Percentiles rank a stretch among this genome's conserved stretches.
Evolutionary conservation across 2,113 vertebrate genomes (phyloP).

Genomic region (Oryzias celebensis): DNA sequence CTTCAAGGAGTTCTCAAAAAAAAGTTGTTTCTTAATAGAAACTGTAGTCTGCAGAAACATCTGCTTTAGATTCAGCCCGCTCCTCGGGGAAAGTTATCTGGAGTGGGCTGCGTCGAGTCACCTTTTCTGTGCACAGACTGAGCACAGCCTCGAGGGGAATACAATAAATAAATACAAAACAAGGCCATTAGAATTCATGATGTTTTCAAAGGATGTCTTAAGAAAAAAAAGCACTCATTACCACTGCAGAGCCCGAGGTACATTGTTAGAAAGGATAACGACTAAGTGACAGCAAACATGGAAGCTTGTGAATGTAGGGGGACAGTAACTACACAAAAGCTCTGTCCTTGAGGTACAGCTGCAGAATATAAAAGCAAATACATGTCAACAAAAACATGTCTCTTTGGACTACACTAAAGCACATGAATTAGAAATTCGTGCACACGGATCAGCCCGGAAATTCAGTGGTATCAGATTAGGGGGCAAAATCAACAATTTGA

Average conservation of each 20-base stretch:
- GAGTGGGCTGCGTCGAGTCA: constrained; percentile 39
- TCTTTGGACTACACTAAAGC: constrained; percentile 22
- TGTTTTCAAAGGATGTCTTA: constrained; percentile 36
- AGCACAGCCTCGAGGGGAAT: constrained; percentile 24
- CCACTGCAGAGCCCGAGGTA: constrained; percentile 8
- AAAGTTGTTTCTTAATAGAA: constrained; percentile 14
- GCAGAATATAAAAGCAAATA: constrained; percentile 23
- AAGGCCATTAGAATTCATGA: constrained; percentile 47
- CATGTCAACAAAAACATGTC: constrained; percentile 41
- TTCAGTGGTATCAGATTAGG: constrained; percentile 32
- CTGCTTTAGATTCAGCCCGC: constrained; percentile 41
- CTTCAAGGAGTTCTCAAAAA: constrained; percentile 19
- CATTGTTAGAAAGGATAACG: constrained; percentile 21
- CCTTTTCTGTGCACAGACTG: constrained; percentile 37
- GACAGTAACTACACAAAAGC: constrained; percentile 26
- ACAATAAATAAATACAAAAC: constrained; percentile 58
- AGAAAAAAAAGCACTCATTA: constrained; percentile 48
- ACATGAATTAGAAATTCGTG: constrained; percentile 23
- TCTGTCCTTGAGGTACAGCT: constrained; percentile 28
- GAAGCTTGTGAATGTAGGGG: constrained; percentile 19
- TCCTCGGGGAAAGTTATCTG: constrained; percentile 34
- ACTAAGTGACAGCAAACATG: constrained; percentile 36
- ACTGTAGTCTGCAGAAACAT: constrained; percentile 7
- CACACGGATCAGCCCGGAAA: constrained; percentile 38
- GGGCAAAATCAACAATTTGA: constrained; percentile 42